phyloP scores from a whole-genome alignment of 2,797 vertebrate species.

The Pangasius krempfi region DNA sequence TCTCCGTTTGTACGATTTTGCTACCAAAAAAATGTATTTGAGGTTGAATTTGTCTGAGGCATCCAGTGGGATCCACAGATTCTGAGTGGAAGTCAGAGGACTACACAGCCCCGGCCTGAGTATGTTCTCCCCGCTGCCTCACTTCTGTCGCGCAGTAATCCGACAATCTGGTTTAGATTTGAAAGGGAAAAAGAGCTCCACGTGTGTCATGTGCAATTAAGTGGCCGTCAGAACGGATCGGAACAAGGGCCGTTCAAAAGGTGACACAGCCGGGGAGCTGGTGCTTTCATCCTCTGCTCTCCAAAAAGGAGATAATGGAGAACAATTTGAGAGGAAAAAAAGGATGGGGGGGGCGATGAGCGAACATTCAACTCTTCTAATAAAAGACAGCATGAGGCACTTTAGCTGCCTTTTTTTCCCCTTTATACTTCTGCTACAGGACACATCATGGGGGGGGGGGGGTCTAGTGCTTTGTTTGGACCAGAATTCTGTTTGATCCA shows the following conservation, averaged over 20 bases:
- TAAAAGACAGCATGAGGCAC: slow-evolving; percentile 78
- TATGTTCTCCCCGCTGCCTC: neutral
- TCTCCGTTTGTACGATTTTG: neutral
- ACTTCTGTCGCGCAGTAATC: slow-evolving; percentile 71
- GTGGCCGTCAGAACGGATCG: slow-evolving; percentile 73
- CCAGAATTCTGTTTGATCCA: neutral
- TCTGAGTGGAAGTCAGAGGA: slow-evolving; percentile 11
- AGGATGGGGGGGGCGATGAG: slow-evolving; percentile 53
- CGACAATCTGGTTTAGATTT: slow-evolving; percentile 79
- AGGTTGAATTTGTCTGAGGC: neutral
- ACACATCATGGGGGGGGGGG: slow-evolving; percentile 7
- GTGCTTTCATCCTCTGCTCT: slow-evolving; percentile 72
- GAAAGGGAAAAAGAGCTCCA: slow-evolving; percentile 70
- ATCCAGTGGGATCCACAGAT: neutral
- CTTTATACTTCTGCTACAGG: slow-evolving; percentile 24
- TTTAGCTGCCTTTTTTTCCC: slow-evolving; percentile 62
- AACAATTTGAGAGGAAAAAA: slow-evolving; percentile 59
- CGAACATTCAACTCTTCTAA: slow-evolving; percentile 71
- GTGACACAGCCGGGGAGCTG: slow-evolving; percentile 67
- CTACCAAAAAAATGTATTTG: neutral
- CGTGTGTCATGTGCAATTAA: slow-evolving; percentile 78
- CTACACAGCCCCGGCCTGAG: neutral
- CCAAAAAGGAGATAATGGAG: slow-evolving; percentile 77
- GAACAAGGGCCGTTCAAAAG: slow-evolving; percentile 68
- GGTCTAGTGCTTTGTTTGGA: neutral